phyloP scores from a whole-genome alignment of 2,797 vertebrate genomes.

The Pantherophis alleghaniensis region DNA sequence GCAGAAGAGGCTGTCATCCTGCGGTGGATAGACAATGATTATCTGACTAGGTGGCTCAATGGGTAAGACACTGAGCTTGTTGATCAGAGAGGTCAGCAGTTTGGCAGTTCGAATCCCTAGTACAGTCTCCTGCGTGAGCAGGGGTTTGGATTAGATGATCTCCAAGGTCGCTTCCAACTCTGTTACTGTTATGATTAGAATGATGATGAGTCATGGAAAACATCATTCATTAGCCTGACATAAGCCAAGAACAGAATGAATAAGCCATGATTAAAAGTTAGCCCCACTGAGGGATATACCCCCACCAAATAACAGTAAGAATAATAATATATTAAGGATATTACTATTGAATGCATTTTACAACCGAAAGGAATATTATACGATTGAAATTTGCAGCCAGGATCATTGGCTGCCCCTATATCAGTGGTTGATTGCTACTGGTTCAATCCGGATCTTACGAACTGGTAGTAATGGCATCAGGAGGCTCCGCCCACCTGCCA shows the following conservation, averaged over 20 bases:
- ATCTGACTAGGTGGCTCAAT: too few species aligned
- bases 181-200: neutral
- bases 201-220: neutral
- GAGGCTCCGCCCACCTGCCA: too few species aligned
- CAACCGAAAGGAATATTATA: neutral
- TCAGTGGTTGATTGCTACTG: too few species aligned
- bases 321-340: neutral
- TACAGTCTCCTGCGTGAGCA: too few species aligned
- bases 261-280: neutral
- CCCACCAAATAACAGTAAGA: neutral
- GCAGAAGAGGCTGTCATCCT: neutral
- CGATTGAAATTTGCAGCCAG: neutral
- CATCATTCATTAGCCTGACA: neutral
- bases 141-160: neutral
- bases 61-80: too few species aligned
- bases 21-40: neutral
- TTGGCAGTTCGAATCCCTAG: too few species aligned
- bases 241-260: neutral
- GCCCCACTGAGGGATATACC: neutral
- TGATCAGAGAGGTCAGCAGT: too few species aligned
- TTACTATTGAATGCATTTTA: neutral
- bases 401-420: neutral
- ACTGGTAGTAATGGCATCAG: too few species aligned
- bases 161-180: too few species aligned
- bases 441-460: too few species aligned